Evolutionary conservation across 1,140 invertebrate species (phyloP), one percentile per base, ranked within the genome.

Genomic region (Pteromalus puparum): DNA sequence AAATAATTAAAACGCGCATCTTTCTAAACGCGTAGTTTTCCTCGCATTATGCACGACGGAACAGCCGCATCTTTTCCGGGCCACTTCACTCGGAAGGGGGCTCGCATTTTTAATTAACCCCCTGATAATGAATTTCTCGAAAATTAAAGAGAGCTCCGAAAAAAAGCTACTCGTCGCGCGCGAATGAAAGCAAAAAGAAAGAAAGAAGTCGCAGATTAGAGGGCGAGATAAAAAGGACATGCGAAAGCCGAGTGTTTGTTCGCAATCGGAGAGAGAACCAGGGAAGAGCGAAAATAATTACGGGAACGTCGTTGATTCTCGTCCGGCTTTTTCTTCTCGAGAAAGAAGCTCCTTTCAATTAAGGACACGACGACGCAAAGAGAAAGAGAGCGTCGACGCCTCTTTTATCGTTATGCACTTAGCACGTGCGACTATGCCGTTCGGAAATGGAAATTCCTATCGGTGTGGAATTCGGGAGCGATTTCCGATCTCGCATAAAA

Each of bases 201-300:
- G 30, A 48, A 75, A 75, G 38, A 6, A 38, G n/a, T 34, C 70
- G 42, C 38, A 75, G 72, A 82, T 82, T 74, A 75, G 48, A 75
- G 70, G 46, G 28, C 18, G 30, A 70, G 68, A 79, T 38, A 79
- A 68, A 68, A 42, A 68, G 42, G 74, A n/a, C 9, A 21, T 3
- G 42, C 12, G 38, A 48, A 77, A 61, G 48, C 30, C 73, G 46
- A 75, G 76, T 73, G 80, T 79, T 83, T 74, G 82, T 73, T 82
- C 70, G 75, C 80, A 76, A 86, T 78, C 65, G 65, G 73, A 84
- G 48, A 77, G 65, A 34, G 48, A 77, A 68, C 53, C 76, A 26
- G 28, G 38, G 74, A 75, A 28, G 26, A 70, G 67, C 24, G 83
- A 82, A 82, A 86, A 84, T 82, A 86, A 87, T 85, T 82, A 82